Evolutionary conservation across 2,888 invertebrate genomes (phyloP), one percentile per base, ranked within the genome.

Genomic region (Tachina grossa): DNA sequence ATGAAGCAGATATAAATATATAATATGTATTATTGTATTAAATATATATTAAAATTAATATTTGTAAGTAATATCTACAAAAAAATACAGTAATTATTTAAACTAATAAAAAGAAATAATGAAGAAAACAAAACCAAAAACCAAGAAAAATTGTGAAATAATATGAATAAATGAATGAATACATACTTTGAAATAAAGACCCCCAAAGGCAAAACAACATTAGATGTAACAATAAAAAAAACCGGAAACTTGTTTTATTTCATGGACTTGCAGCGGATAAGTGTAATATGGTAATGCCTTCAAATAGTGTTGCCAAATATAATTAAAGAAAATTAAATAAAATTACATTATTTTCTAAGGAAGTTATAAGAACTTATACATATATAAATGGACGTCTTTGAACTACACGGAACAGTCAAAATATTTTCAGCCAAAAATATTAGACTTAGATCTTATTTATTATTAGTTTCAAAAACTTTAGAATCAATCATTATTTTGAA

Each of bases 91-190:
- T 65, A 61, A 61, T 51, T 47, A 83, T 75, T 71, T 45, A 66
- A 22, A 66, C 31, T 11, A 8, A 61, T 16, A 61, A 11, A 65
- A 22, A 39, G 49, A 41, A 68, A 71, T 22, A 9, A 43, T 31
- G 41, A 45, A 69, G n/a, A 68, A 69, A 69, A 61, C 11, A 55
- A 51, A 63, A 68, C 14, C 72, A 49, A 66, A 76, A 83, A 84
- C 53, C 59, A 72, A 72, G 19, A 66, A 55, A 68, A 61, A 78
- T 85, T 85, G 85, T 87, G 86, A 87, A 84, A 84, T 87, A 84
- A 84, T 78, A 75, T 72, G 57, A 76, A 57, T 82, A 81, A 81
- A 66, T 47, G 16, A 74, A 76, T 57, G 66, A 86, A 80, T 75
- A 83, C 57, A 80, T 75, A 83, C 65, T 81, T 84, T 81, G 84